Conservation (phyloP, 2,797 vertebrate species). For the Acomys russatus region DNA sequence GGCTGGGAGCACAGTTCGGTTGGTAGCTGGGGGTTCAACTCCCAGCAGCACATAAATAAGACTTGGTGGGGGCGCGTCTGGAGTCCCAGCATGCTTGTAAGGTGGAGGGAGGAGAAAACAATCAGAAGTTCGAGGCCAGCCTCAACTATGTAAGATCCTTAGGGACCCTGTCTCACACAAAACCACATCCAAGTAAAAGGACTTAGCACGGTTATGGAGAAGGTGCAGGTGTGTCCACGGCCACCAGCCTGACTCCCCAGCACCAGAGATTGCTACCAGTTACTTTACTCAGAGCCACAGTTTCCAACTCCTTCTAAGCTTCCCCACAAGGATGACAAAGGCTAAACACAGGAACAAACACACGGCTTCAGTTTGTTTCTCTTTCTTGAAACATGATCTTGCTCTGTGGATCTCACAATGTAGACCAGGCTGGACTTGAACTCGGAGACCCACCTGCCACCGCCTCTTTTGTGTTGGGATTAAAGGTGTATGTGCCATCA, state of each 20-base stretch:
- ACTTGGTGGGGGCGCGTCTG: neutral
- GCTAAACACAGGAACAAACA: neutral
- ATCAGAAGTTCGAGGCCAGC: neutral
- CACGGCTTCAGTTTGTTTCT: neutral
- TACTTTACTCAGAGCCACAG: neutral
- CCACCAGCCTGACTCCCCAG: neutral
- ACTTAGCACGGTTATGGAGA: neutral
- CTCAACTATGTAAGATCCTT: neutral
- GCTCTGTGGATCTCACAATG: neutral
- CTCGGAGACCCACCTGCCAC: neutral
- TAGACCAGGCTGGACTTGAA: neutral
- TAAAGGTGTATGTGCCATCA: neutral
- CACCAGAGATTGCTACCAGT: too few relatives aligned
- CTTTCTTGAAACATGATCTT: neutral
- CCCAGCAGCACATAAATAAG: neutral
- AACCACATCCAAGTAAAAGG: neutral
- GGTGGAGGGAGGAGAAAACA: neutral
- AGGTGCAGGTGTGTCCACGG: neutral
- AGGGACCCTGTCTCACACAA: neutral
- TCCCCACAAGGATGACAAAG: neutral
- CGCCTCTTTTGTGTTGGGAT: neutral
- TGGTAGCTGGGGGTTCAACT: neutral
- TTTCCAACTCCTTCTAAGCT: neutral
- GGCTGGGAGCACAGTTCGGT: neutral
- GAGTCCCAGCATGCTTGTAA: neutral